Percentiles rank a stretch among this genome's conserved stretches.
phyloP scores from a whole-genome alignment of 2,797 vertebrate species.

The Cyclopterus lumpus region DNA sequence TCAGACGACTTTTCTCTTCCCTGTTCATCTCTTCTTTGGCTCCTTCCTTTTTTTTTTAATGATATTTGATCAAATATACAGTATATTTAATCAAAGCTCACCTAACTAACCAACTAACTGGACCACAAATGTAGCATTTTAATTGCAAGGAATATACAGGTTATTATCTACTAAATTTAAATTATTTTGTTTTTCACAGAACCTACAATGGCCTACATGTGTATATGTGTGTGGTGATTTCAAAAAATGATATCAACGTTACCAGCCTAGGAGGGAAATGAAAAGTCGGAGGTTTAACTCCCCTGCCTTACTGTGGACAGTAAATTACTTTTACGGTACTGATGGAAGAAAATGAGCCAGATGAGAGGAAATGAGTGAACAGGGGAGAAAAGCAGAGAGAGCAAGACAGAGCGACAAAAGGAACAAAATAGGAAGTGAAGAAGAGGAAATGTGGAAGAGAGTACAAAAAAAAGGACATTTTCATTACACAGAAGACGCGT shows the following conservation, averaged over 20 bases:
- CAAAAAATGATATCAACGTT: conserved; percentile 32
- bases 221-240: not conserved
- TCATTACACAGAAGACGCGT: not conserved
- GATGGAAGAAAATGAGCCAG: conserved; percentile 21
- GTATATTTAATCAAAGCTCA: conserved; percentile 32
- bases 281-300: conserved; percentile 23
- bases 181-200: not conserved
- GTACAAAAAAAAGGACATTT: not conserved
- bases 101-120: too few relatives aligned
- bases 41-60: conserved; percentile 3
- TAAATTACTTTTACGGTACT: conserved; percentile 20
- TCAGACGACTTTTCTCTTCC: conserved; percentile 7
- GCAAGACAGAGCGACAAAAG: not conserved
- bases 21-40: conserved; percentile 26
- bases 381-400: not conserved
- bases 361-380: not conserved
- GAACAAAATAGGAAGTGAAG: not conserved
- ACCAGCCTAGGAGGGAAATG: conserved; percentile 7
- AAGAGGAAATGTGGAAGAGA: not conserved
- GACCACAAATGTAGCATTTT: not conserved
- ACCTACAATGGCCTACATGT: not conserved
- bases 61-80: not conserved
- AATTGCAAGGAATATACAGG: not conserved
- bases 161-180: not conserved
- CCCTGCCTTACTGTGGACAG: not conserved